These are phyloP conservation scores for Harpagoxenus sublaevis DNA, from an alignment of 2,888 invertebrate genomes.

Conservation along the genomic window DNA sequence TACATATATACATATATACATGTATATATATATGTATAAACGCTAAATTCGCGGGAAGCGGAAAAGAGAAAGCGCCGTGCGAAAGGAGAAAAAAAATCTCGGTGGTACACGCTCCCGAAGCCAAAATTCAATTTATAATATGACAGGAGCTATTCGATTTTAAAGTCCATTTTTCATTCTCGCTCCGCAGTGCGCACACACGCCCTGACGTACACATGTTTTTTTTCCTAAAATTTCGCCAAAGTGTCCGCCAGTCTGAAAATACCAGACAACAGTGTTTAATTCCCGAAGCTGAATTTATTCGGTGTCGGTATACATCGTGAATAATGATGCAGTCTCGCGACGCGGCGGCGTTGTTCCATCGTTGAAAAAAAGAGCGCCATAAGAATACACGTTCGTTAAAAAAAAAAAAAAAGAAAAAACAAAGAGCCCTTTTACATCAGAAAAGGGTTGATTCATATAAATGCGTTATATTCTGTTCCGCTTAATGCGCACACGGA, in stretches of 20 bases:
- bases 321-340: slow-evolving; percentile 49
- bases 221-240: slow-evolving; percentile 76
- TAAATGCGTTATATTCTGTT: slow-evolving; percentile 41
- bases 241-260: slow-evolving; percentile 73
- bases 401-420: slow-evolving; percentile 10
- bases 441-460: slow-evolving; percentile 16
- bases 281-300: slow-evolving; percentile 66
- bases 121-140: slow-evolving; percentile 85
- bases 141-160: slow-evolving; percentile 85
- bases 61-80: slow-evolving; percentile 75
- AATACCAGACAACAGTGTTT: slow-evolving; percentile 72
- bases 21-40: slow-evolving; percentile 57
- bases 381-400: slow-evolving; percentile 36
- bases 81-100: slow-evolving; percentile 75
- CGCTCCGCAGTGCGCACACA: slow-evolving; percentile 73
- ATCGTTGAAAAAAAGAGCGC: slow-evolving; percentile 19
- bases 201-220: slow-evolving; percentile 72
- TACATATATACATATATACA: neutral
- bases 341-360: slow-evolving; percentile 15
- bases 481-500: slow-evolving; percentile 29
- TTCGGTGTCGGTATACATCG: slow-evolving; percentile 53
- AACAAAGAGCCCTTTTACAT: slow-evolving; percentile 13
- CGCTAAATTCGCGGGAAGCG: slow-evolving; percentile 78
- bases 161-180: slow-evolving; percentile 84
- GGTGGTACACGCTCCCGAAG: slow-evolving; percentile 77